Evolutionary conservation across 2,888 invertebrate genomes (phyloP), one percentile per base, ranked within the genome.

Genomic region (Auanema sp.): DNA sequence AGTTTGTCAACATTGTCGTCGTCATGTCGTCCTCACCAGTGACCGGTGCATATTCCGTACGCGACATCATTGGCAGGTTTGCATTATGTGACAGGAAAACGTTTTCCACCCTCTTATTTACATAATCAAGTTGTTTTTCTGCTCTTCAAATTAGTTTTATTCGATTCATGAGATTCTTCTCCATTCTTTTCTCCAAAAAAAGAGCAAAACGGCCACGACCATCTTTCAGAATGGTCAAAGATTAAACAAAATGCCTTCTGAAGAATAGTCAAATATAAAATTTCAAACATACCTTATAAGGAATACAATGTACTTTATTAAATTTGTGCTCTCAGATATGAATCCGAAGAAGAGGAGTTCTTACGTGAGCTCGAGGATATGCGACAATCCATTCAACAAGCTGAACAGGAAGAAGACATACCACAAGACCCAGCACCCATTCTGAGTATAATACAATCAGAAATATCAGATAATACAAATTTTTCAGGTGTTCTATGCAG

Each of bases 341-440:
- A 81, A 60, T 74, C 78, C 2, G 81, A 78, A 59, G 81, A 81
- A 60, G 81, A 81, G 42, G 80, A 79, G 53, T 81, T 79, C 55
- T 64, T 81, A 55, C 69, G 78, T 23, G 81, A 81, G 60, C 57
- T 81, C 49, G 81, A 80, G 60, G 67, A 71, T 23, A 80, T 80
- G 77, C 68, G 65, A 50, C 64, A 68, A 33, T 64, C 64, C 23
- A 61, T 78, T 54, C 53, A 49, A n/a, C 24, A 47, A 12, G 50
- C 25, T 6, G 73, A 70, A 42, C 16, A 42, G 14, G 52, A 59
- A 16, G 58, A 58, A 33, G 60, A 60, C 43, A 54, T 69, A 8
- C 69, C 69, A 16, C 69, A 69, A 53, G 69, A 69, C 61, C 69
- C 69, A 2, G 65, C 64, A 12, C 69, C 69, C 12, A 66, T 69